Conservation (phyloP, 2,113 vertebrate species). For the Gadus macrocephalus region DNA sequence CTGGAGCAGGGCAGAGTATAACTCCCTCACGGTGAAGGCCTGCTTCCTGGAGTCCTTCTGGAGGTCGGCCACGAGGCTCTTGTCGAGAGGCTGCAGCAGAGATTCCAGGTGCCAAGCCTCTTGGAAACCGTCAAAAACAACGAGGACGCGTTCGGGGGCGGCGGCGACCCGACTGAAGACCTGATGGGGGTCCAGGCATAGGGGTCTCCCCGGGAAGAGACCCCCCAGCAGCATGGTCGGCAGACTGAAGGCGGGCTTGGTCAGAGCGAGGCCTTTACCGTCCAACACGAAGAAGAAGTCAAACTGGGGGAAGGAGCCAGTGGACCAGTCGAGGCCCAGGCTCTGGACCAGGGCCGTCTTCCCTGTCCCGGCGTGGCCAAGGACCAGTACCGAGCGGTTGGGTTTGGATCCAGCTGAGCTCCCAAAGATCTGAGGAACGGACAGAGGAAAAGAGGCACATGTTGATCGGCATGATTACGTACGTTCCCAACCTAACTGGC, state of each 20-base stretch:
- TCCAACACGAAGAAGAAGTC: slow-evolving; percentile 84
- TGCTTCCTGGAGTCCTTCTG: slow-evolving; percentile 39
- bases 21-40: slow-evolving; percentile 64
- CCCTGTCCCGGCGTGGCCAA: slow-evolving; percentile 83
- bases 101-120: slow-evolving; percentile 76
- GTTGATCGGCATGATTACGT: too few relatives aligned
- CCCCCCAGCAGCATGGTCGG: slow-evolving; percentile 75
- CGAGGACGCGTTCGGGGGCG: slow-evolving; percentile 76
- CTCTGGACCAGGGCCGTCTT: slow-evolving; percentile 81
- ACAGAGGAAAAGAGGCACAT: not conserved
- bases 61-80: slow-evolving; percentile 32
- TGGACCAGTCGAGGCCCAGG: slow-evolving; percentile 84
- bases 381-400: slow-evolving; percentile 66
- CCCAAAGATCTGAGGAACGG: slow-evolving; percentile 67
- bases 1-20: slow-evolving; percentile 82
- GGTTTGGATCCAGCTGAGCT: slow-evolving; percentile 29
- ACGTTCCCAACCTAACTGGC: too few relatives aligned
- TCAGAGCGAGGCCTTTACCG: slow-evolving; percentile 67
- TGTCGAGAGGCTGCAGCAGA: slow-evolving; percentile 59
- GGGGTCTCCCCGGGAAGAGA: slow-evolving; percentile 44
- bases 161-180: slow-evolving; percentile 74
- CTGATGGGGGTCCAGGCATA: slow-evolving; percentile 47
- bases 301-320: slow-evolving; percentile 75
- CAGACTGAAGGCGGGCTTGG: slow-evolving; percentile 62
- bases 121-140: slow-evolving; percentile 88